phyloP scores from a whole-genome alignment of 2,797 vertebrate species.

The Gallinago solitaria region DNA sequence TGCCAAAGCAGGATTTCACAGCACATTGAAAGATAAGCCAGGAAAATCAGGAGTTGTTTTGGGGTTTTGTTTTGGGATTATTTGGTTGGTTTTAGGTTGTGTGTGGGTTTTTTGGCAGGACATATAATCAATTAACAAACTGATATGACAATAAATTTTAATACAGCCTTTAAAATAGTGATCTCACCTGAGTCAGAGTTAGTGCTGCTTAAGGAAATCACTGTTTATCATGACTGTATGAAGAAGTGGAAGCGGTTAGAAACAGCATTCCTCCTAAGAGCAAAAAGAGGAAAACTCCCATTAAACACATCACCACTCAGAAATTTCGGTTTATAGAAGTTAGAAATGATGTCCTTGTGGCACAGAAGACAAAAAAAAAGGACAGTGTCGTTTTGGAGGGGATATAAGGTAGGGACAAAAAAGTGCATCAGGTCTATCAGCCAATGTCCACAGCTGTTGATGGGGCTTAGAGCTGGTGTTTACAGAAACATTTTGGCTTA shows the following conservation, averaged over 20 bases:
- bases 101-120: background rate
- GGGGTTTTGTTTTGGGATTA: background rate
- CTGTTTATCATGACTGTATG: background rate
- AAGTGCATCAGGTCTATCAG: background rate
- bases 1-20: background rate
- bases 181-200: background rate
- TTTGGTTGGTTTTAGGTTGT: background rate
- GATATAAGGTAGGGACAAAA: background rate
- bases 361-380: background rate
- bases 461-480: background rate
- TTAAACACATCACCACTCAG: background rate
- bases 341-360: background rate
- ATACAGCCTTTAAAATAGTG: background rate
- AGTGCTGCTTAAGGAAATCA: background rate
- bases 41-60: background rate
- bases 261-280: background rate
- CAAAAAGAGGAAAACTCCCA: background rate
- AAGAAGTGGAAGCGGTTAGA: background rate
- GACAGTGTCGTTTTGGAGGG: background rate
- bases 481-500: background rate
- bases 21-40: background rate
- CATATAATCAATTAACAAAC: background rate
- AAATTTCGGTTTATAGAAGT: background rate
- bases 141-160: background rate
- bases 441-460: background rate